Evolutionary conservation across 2,113 vertebrate species (phyloP).

Genomic region (Eretmochelys imbricata): DNA sequence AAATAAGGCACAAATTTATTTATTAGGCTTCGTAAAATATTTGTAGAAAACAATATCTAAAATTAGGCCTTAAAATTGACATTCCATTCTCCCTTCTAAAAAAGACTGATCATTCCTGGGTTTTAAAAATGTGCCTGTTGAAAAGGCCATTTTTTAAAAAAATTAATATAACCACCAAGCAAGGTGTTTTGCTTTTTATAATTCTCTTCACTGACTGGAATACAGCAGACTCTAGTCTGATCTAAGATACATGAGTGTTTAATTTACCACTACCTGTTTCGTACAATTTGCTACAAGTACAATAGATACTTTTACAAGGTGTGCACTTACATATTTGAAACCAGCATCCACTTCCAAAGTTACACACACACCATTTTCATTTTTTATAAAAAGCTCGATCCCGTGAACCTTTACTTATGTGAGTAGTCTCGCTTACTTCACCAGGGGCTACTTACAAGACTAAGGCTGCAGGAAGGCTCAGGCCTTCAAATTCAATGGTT

Average conservation of each 20-base stretch:
- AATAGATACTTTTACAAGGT: slow-evolving; percentile 39
- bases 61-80: background rate
- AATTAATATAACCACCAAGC: background rate
- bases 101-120: rapidly evolving
- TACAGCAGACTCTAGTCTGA: background rate
- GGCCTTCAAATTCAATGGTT: slow-evolving; percentile 16
- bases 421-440: background rate
- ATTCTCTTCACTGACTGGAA: background rate
- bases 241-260: slow-evolving; percentile 48
- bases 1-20: background rate
- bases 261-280: slow-evolving; percentile 56
- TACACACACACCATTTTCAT: background rate
- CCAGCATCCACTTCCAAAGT: background rate
- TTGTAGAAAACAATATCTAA: background rate
- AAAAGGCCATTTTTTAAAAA: background rate
- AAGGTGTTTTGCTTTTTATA: background rate
- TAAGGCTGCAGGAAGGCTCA: background rate
- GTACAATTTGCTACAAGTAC: slow-evolving; percentile 53
- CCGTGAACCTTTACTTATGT: background rate
- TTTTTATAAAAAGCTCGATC: background rate
- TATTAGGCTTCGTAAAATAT: background rate
- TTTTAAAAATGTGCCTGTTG: background rate
- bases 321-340: background rate
- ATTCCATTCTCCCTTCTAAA: background rate
- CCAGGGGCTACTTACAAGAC: background rate